phyloP scores from a whole-genome alignment of 2,888 invertebrate genomes.

The Cephus spinipes region DNA sequence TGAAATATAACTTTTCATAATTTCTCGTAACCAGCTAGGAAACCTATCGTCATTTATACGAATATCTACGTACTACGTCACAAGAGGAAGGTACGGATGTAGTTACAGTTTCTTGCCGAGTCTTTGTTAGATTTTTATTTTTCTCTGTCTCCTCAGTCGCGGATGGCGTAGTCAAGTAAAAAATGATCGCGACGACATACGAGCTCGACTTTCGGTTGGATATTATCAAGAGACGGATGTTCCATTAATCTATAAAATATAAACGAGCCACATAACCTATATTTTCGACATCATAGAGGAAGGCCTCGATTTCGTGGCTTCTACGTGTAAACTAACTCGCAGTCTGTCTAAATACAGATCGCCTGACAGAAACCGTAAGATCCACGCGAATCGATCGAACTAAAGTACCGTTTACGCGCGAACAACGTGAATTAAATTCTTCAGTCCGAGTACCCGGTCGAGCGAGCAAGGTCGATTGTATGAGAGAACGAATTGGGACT shows the following conservation, averaged over 20 bases:
- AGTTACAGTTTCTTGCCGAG: slow-evolving; percentile 38
- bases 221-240: not conserved
- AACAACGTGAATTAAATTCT: too few relatives aligned
- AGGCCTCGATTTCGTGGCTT: too few relatives aligned
- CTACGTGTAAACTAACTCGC: too few relatives aligned
- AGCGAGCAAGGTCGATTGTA: too few relatives aligned
- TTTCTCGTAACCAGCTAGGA: not conserved
- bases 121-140: slow-evolving; percentile 48
- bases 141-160: slow-evolving; percentile 18
- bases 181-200: slow-evolving; percentile 27
- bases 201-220: not conserved
- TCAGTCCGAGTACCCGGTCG: too few relatives aligned
- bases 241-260: not conserved
- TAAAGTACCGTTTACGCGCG: too few relatives aligned
- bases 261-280: not conserved
- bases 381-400: too few relatives aligned
- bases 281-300: too few relatives aligned
- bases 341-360: too few relatives aligned
- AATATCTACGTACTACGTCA: not conserved
- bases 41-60: not conserved
- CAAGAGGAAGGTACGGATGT: slow-evolving; percentile 37
- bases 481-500: too few relatives aligned
- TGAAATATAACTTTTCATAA: not conserved
- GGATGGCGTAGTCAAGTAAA: slow-evolving; percentile 12
- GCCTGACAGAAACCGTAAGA: too few relatives aligned